These are phyloP conservation scores for Pseudonaja textilis DNA, from an alignment of 2,113 vertebrate genomes.

Conservation along the genomic window DNA sequence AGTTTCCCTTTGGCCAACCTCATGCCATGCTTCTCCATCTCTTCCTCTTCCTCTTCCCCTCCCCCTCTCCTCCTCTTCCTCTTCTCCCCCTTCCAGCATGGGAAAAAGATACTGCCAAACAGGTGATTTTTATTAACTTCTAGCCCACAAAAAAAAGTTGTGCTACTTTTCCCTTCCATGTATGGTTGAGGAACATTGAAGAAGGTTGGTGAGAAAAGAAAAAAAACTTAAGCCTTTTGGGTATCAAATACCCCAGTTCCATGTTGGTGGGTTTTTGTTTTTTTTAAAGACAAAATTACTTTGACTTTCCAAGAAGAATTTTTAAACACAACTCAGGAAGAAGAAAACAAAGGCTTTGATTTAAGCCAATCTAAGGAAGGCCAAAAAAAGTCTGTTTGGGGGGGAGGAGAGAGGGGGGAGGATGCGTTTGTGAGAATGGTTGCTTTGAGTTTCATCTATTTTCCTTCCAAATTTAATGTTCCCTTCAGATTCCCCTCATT, in stretches of 20 bases:
- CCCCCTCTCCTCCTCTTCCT: not conserved
- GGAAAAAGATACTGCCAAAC: conserved; percentile 22
- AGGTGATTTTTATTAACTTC: conserved; percentile 64
- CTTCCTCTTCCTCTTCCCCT: not conserved
- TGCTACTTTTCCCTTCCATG: conserved; percentile 69
- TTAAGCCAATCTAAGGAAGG: too few species aligned
- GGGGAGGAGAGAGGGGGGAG: too few species aligned
- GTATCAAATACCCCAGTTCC: not conserved
- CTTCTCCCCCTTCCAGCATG: rapidly evolving
- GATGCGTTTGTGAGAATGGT: not conserved
- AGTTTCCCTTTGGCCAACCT: not conserved
- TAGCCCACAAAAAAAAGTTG: conserved; percentile 37
- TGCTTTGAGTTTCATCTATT: not conserved
- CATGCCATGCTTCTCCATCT: not conserved
- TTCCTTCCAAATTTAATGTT: not conserved
- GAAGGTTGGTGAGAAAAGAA: conserved; percentile 27
- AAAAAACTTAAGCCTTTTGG: not conserved
- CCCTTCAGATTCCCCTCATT: not conserved
- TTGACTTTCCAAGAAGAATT: not conserved
- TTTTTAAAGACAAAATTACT: not conserved
- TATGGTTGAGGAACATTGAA: conserved; percentile 68
- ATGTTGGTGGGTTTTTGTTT: too few species aligned
- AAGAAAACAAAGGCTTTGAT: too few species aligned
- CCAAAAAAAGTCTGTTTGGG: not conserved
- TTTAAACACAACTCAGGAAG: not conserved